Percentiles rank a stretch among this genome's conserved stretches.
Evolutionary conservation across 2,797 vertebrate genomes (phyloP).

Genomic region (Chaunax sp.): DNA sequence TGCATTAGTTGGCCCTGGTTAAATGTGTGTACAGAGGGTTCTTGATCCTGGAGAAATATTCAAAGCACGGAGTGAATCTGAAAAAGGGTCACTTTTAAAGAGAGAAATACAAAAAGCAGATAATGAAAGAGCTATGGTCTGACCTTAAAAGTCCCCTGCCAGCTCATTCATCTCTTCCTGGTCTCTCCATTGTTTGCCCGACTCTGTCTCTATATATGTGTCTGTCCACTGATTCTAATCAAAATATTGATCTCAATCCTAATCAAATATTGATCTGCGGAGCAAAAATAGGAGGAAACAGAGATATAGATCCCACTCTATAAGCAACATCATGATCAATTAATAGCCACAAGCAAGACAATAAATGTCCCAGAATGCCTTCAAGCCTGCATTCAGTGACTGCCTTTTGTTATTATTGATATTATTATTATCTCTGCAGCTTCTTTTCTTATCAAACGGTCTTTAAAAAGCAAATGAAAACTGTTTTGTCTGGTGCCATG

Average conservation of each 20-base stretch:
- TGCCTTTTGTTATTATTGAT: too few species aligned
- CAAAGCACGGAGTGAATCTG: slow-evolving; percentile 10
- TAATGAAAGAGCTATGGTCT: slow-evolving; percentile 49
- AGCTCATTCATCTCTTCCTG: slow-evolving; percentile 48
- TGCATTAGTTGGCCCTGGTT: slow-evolving; percentile 30
- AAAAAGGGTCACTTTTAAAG: slow-evolving; percentile 10
- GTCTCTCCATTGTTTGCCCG: slow-evolving; percentile 23
- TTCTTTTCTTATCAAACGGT: slow-evolving; percentile 23
- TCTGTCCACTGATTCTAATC: slow-evolving; percentile 26
- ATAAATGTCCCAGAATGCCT: slow-evolving; percentile 8
- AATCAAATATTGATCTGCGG: slow-evolving; percentile 71
- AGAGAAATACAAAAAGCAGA: slow-evolving; percentile 11
- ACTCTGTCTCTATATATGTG: slow-evolving; percentile 5
- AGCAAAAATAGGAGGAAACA: slow-evolving; percentile 36
- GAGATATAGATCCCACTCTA: slow-evolving; percentile 32
- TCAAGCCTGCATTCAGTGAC: slow-evolving; percentile 8
- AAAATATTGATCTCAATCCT: slow-evolving; percentile 28
- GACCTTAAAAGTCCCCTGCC: slow-evolving; percentile 42
- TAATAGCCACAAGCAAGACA: slow-evolving; percentile 11
- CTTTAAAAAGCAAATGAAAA: slow-evolving; percentile 4
- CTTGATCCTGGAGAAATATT: slow-evolving; percentile 23
- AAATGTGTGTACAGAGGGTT: slow-evolving; percentile 22
- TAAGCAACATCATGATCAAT: slow-evolving; percentile 43
- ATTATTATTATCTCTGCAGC: too few species aligned
- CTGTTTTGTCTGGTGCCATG: slow-evolving; percentile 27